Evolutionary conservation across 2,113 vertebrate genomes (phyloP).

Genomic region (Scartelaos histophorus): DNA sequence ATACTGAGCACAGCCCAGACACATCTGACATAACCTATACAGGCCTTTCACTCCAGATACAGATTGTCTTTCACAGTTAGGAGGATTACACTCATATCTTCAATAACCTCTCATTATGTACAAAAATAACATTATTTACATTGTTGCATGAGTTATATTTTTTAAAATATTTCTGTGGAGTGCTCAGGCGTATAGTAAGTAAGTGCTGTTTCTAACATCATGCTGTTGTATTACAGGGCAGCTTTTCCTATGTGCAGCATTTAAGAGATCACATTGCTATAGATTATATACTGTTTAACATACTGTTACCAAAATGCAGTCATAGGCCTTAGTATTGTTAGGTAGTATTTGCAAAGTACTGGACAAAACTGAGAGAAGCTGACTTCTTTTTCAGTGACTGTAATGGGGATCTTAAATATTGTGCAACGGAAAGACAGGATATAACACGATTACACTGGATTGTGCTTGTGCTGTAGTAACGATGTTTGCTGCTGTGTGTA

Average conservation of each 20-base stretch:
- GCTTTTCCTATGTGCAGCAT: slow-evolving; percentile 49
- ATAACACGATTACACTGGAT: neutral
- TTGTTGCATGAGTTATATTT: slow-evolving; percentile 56
- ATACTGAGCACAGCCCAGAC: slow-evolving; percentile 40
- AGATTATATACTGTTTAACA: slow-evolving; percentile 2
- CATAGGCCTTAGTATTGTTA: slow-evolving; percentile 32
- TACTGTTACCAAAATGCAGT: slow-evolving; percentile 44
- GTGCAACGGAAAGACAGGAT: neutral
- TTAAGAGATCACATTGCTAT: slow-evolving; percentile 16
- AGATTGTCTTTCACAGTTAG: slow-evolving; percentile 79
- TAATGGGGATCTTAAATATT: neutral
- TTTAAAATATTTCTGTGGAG: slow-evolving; percentile 64
- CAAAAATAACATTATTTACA: slow-evolving; percentile 79
- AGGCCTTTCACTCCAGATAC: slow-evolving; percentile 13
- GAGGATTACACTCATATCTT: slow-evolving; percentile 57
- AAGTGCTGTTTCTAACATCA: slow-evolving; percentile 59
- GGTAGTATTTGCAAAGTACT: slow-evolving; percentile 36
- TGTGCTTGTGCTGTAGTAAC: neutral
- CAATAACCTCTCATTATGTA: slow-evolving; percentile 65
- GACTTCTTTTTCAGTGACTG: slow-evolving; percentile 2
- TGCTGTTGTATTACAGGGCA: slow-evolving; percentile 43
- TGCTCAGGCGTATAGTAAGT: slow-evolving; percentile 52
- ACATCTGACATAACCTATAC: slow-evolving; percentile 13
- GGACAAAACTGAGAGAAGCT: slow-evolving; percentile 29
- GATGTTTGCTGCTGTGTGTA: neutral